Conservation (phyloP, 2,113 vertebrate species). For the Sus scrofa region T2T-Sscrofa CM000817.6:140916501-140917000, state of each 20-base stretch:
- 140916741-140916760: not conserved
- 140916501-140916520: constrained; percentile 38
- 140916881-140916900: not conserved
- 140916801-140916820: constrained; percentile 27
- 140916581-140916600: constrained; percentile 80
- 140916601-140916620: constrained; percentile 75
- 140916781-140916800: not conserved
- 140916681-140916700: constrained; percentile 71
- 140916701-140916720: constrained; percentile 58
- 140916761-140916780: not conserved
- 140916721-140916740: constrained; percentile 8
- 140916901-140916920: not conserved
- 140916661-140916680: constrained; percentile 61
- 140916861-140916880: constrained; percentile 2
- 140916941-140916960: not conserved
- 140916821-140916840: constrained; percentile 56
- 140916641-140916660: constrained; percentile 73
- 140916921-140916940: not conserved
- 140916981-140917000: no score
- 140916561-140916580: constrained; percentile 70
- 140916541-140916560: constrained; percentile 27
- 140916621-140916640: constrained; percentile 57
- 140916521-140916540: not conserved
- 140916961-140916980: no score
- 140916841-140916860: not conserved